phyloP scores from a whole-genome alignment of 2,888 invertebrate species.

The Morinoia aosen region DNA sequence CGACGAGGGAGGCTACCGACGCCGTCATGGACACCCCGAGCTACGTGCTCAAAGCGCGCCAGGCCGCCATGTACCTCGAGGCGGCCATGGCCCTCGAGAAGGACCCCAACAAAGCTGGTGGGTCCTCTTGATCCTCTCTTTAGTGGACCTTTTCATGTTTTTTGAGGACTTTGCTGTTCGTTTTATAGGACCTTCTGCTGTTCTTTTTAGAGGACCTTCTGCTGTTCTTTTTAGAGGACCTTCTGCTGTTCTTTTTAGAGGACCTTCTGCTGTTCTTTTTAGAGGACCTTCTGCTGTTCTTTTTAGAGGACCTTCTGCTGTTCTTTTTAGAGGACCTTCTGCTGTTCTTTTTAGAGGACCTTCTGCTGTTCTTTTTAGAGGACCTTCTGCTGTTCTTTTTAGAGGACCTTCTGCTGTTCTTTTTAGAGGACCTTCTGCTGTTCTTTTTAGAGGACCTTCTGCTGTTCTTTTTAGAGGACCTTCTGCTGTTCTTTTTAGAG shows the following conservation, averaged over 20 bases:
- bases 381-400: too few relatives aligned
- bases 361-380: not conserved
- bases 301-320: too few relatives aligned
- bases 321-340: too few relatives aligned
- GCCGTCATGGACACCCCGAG: conserved; percentile 72
- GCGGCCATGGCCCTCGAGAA: conserved; percentile 72
- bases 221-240: too few relatives aligned
- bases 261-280: not conserved
- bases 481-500: too few relatives aligned
- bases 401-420: too few relatives aligned
- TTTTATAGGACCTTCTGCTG: too few relatives aligned
- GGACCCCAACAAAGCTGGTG: conserved; percentile 72
- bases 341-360: too few relatives aligned
- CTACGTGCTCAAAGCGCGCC: conserved; percentile 73
- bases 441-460: not conserved
- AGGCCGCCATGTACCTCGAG: conserved; percentile 73
- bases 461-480: not conserved
- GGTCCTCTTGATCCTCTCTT: not conserved
- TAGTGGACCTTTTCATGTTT: not conserved
- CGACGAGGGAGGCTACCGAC: conserved; percentile 71
- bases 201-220: too few relatives aligned
- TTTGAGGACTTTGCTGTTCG: not conserved
- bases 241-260: too few relatives aligned
- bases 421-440: too few relatives aligned
- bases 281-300: too few relatives aligned